phyloP scores from a whole-genome alignment of 2,113 vertebrate species.

The Noturus placidus region DNA sequence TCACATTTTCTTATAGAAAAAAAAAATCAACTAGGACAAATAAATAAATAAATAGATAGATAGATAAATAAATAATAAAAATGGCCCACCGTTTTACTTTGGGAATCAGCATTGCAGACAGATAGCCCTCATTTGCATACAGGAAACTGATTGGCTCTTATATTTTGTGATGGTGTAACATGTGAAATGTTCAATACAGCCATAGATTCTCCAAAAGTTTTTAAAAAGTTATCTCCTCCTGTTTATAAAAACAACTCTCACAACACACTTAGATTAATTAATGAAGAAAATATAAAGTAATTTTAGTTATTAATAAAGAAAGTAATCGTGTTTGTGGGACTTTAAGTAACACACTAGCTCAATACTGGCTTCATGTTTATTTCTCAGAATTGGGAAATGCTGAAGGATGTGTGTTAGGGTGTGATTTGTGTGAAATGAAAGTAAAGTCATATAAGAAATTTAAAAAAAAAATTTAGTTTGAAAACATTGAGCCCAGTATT shows the following conservation, averaged over 20 bases:
- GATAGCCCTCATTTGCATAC: neutral
- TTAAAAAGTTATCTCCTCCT: too few species aligned
- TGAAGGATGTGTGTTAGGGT: neutral
- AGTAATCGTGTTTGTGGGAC: neutral
- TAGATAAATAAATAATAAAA: too few species aligned
- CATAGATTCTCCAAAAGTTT: too few species aligned
- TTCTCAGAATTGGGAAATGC: neutral
- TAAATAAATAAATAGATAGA: too few species aligned
- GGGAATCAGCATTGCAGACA: neutral
- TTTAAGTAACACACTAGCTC: neutral
- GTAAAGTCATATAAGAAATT: neutral
- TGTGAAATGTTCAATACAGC: too few species aligned
- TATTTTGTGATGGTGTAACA: too few species aligned
- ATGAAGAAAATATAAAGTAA: neutral
- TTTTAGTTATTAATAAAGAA: slow-evolving; percentile 1
- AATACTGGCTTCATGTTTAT: neutral
- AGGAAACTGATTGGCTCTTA: neutral
- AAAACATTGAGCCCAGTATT: neutral
- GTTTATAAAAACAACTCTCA: neutral
- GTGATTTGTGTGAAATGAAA: neutral
- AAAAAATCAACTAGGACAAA: too few species aligned
- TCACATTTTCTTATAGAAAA: too few species aligned
- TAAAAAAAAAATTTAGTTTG: neutral
- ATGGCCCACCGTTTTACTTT: neutral
- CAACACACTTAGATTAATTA: neutral